phyloP scores from a whole-genome alignment of 2,113 vertebrate genomes.

The Cyphomyrus plagiostoma region DNA sequence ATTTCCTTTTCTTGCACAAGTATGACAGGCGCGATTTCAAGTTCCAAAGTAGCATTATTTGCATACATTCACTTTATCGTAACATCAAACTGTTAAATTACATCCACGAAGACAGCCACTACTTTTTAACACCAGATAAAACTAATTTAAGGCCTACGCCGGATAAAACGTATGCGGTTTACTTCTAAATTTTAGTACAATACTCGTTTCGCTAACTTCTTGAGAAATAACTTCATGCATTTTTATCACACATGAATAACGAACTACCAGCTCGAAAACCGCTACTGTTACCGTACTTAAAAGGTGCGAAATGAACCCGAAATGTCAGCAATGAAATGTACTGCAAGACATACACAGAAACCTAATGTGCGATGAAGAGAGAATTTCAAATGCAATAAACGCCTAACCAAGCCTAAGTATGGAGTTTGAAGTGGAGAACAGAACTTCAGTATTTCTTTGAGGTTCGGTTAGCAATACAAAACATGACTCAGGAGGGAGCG shows the following conservation, averaged over 20 bases:
- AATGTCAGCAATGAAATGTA: not conserved
- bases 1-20: not conserved
- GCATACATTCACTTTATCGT: not conserved
- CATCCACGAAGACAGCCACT: not conserved
- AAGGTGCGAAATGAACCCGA: not conserved
- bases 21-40: not conserved
- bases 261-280: not conserved
- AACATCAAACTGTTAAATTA: not conserved
- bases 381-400: not conserved
- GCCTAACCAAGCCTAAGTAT: not conserved
- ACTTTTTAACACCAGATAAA: not conserved
- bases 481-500: not conserved
- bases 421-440: not conserved
- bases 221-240: not conserved
- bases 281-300: not conserved
- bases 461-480: too few relatives aligned
- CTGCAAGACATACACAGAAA: not conserved
- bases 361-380: not conserved
- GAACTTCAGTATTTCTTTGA: too few relatives aligned
- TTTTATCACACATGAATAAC: not conserved
- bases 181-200: not conserved
- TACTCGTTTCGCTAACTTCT: not conserved
- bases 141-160: not conserved
- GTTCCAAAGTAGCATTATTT: not conserved
- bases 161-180: not conserved